A percentile compares a stretch with the other conserved stretches of the same genome.
These are phyloP conservation scores for Lycia hirtaria DNA, from an alignment of 2,888 invertebrate genomes.

Conservation along the genomic window DNA sequence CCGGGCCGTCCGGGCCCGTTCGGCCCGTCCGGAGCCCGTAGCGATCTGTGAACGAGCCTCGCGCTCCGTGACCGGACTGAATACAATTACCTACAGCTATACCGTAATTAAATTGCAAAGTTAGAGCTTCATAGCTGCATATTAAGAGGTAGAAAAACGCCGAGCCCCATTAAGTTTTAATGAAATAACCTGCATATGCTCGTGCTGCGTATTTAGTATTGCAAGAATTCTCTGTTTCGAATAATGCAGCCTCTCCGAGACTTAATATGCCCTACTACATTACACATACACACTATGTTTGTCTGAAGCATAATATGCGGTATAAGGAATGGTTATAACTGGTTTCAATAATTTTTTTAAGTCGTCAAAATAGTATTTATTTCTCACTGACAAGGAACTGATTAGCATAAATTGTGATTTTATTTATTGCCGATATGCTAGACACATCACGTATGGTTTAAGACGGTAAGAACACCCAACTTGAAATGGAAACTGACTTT, in stretches of 20 bases:
- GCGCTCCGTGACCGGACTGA: constrained; percentile 53
- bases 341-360: too few relatives aligned
- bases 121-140: constrained; percentile 63
- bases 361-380: too few relatives aligned
- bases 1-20: constrained; percentile 15
- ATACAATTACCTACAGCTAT: constrained; percentile 60
- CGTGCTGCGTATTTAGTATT: constrained; percentile 32
- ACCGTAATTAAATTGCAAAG: constrained; percentile 69
- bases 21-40: constrained; percentile 37
- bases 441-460: too few relatives aligned
- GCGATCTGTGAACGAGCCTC: constrained; percentile 53
- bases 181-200: constrained; percentile 49
- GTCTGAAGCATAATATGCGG: too few relatives aligned
- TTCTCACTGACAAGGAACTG: too few relatives aligned
- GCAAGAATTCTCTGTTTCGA: constrained; percentile 22
- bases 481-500: too few relatives aligned
- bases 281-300: too few relatives aligned
- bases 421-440: too few relatives aligned
- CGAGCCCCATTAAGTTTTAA: constrained; percentile 58
- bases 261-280: neutral
- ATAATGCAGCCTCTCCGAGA: constrained; percentile 10
- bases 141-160: constrained; percentile 61
- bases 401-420: too few relatives aligned
- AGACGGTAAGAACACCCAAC: too few relatives aligned
- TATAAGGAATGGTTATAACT: too few relatives aligned